Conservation (phyloP, 1,140 invertebrate species). For the Sycophaga agraensis region DNA sequence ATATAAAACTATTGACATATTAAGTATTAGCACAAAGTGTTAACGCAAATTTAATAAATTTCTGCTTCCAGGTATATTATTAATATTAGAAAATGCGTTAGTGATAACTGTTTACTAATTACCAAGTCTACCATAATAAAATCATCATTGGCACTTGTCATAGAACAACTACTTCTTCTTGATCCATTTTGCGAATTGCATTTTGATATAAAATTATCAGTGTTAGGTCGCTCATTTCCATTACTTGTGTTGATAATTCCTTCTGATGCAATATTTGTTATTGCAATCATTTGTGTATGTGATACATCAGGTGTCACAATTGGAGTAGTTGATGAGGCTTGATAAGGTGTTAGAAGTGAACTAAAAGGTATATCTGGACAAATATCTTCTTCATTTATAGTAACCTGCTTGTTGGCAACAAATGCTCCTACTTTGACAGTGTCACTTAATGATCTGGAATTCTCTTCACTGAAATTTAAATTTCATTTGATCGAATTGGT, state of each 20-base stretch:
- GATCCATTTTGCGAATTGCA: constrained; percentile 53
- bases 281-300: constrained; percentile 13
- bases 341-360: constrained; percentile 60
- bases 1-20: too few relatives aligned
- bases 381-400: constrained; percentile 61
- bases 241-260: constrained; percentile 51
- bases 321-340: constrained; percentile 48
- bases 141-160: constrained; percentile 65
- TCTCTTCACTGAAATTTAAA: constrained; percentile 55
- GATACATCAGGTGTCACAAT: constrained; percentile 34
- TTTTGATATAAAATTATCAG: constrained; percentile 48
- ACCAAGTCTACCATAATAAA: constrained; percentile 78
- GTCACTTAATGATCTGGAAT: constrained; percentile 63
- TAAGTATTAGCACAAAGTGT: too few relatives aligned
- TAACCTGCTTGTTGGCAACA: constrained; percentile 61
- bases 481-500: background rate
- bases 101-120: constrained; percentile 49
- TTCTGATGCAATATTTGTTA: constrained; percentile 29
- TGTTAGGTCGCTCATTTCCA: constrained; percentile 51
- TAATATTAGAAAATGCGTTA: background rate
- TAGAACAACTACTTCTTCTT: constrained; percentile 57
- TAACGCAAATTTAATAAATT: too few relatives aligned
- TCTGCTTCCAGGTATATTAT: too few relatives aligned
- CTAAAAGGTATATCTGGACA: constrained; percentile 69
- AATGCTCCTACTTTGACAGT: constrained; percentile 72